Evolutionary conservation across 2,113 vertebrate genomes (phyloP).

Genomic region (Amphilophus citrinellus): DNA sequence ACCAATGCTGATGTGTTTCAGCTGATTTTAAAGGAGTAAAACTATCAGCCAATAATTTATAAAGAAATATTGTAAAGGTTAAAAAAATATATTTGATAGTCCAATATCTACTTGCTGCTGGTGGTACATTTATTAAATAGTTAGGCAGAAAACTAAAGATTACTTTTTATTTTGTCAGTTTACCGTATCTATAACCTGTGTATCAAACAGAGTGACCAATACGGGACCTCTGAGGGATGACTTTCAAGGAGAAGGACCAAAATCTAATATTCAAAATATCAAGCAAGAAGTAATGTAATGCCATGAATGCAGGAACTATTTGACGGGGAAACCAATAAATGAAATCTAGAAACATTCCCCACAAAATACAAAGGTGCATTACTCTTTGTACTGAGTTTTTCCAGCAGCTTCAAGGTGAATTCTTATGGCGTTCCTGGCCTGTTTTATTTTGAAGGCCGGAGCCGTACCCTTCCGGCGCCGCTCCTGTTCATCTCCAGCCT

Average conservation of each 20-base stretch:
- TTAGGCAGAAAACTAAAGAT: too few species aligned
- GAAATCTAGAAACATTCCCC: neutral
- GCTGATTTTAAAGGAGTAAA: rapidly evolving
- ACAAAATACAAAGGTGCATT: neutral
- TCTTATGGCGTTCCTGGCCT: neutral
- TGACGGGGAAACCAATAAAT: neutral
- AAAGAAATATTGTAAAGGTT: neutral
- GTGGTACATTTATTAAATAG: neutral
- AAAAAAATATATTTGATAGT: neutral
- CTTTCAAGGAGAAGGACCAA: too few species aligned
- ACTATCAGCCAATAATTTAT: neutral
- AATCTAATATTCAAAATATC: too few species aligned
- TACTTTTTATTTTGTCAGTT: too few species aligned
- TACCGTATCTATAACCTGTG: too few species aligned
- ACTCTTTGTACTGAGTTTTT: too few species aligned
- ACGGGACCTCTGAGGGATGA: too few species aligned
- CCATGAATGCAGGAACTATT: neutral
- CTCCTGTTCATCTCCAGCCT: neutral
- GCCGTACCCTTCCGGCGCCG: neutral
- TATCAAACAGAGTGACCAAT: too few species aligned
- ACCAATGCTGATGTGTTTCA: neutral
- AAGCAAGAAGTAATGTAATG: neutral
- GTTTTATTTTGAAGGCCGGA: conserved; percentile 2
- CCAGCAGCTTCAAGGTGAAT: neutral
- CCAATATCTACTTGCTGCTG: neutral